Conservation (phyloP, 1,140 invertebrate species). For the Ceratina australensis region DNA sequence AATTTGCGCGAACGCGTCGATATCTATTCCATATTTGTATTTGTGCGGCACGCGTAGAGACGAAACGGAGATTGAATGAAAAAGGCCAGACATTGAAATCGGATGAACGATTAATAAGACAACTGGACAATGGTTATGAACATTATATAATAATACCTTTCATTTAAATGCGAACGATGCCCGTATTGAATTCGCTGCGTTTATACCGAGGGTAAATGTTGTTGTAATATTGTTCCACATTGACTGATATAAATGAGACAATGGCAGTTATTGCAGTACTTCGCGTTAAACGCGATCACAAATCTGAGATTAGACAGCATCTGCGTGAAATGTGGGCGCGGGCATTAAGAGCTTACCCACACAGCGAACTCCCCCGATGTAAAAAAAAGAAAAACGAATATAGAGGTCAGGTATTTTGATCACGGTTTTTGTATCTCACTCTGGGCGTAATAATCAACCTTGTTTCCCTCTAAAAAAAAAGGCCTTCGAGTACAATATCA, state of each 20-base stretch:
- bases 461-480: not conserved
- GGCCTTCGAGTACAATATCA: too few relatives aligned
- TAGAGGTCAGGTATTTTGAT: not conserved
- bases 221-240: not conserved
- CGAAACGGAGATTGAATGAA: not conserved
- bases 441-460: not conserved
- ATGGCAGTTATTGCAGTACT: too few relatives aligned
- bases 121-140: too few relatives aligned
- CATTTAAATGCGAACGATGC: too few relatives aligned
- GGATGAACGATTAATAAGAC: too few relatives aligned
- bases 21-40: not conserved
- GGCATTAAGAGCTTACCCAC: not conserved
- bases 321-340: not conserved
- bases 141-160: too few relatives aligned
- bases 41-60: too few relatives aligned
- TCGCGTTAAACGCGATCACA: not conserved
- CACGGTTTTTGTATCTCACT: not conserved
- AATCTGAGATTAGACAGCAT: not conserved
- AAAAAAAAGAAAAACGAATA: not conserved
- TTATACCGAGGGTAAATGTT: too few relatives aligned
- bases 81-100: not conserved
- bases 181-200: too few relatives aligned
- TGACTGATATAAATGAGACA: too few relatives aligned
- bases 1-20: not conserved
- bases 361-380: not conserved